Conservation (phyloP, 2,113 vertebrate species). For the Recurvirostra avosetta region DNA sequence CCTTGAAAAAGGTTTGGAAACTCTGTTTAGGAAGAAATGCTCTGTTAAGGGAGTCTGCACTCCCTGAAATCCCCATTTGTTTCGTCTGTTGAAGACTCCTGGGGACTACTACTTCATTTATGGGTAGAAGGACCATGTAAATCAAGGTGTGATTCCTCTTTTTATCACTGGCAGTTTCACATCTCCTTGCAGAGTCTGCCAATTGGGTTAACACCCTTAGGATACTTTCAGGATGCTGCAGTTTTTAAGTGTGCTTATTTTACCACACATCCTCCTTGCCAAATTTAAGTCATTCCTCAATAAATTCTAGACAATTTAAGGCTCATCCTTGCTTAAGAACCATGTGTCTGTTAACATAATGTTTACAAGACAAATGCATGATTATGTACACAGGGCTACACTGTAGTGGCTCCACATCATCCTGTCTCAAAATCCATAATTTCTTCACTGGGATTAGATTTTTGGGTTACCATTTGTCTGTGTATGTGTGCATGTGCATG, state of each 20-base stretch:
- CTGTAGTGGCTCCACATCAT: background rate
- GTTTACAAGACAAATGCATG: slow-evolving; percentile 27
- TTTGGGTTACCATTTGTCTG: background rate
- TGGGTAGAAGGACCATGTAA: background rate
- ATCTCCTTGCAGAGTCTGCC: too few species aligned
- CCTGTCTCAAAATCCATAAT: background rate
- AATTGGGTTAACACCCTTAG: background rate
- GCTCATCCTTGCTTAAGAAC: background rate
- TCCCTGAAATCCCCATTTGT: background rate
- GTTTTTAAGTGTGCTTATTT: background rate
- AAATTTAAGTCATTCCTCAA: background rate
- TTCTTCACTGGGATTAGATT: slow-evolving; percentile 21
- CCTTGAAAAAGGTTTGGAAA: background rate
- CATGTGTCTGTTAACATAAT: background rate
- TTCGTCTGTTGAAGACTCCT: background rate
- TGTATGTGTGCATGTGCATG: background rate
- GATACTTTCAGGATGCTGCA: background rate
- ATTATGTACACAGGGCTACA: slow-evolving; percentile 26
- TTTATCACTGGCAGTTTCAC: background rate
- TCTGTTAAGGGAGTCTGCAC: background rate
- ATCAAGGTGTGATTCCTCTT: background rate
- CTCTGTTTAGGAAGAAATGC: background rate
- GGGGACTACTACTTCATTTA: background rate
- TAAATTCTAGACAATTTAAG: background rate
- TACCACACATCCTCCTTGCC: background rate